A percentile compares a stretch with the other conserved stretches of the same genome.
These are phyloP conservation scores for Oncorhynchus clarkii DNA, from an alignment of 2,113 vertebrate genomes.

Conservation along the genomic window DNA sequence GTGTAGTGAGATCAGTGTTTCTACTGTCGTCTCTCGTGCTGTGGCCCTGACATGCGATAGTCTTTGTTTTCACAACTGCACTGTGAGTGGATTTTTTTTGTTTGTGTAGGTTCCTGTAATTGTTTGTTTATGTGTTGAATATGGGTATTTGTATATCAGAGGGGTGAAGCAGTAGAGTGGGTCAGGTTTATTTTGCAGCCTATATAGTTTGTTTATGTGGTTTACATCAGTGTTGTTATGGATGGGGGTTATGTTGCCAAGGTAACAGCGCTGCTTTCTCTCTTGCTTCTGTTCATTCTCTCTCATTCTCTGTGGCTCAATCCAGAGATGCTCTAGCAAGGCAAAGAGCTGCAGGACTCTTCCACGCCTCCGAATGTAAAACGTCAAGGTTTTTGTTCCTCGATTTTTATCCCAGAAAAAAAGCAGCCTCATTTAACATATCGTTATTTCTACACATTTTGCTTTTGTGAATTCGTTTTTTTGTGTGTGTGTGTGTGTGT, in stretches of 20 bases:
- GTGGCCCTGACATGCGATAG: not conserved
- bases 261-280: too few relatives aligned
- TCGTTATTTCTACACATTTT: too few relatives aligned
- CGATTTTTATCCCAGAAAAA: too few relatives aligned
- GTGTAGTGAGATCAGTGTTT: slow-evolving; percentile 38
- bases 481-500: not conserved
- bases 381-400: too few relatives aligned
- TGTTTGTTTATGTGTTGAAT: not conserved
- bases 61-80: not conserved
- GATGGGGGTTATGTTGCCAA: too few relatives aligned
- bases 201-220: not conserved
- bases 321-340: not conserved
- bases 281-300: not conserved
- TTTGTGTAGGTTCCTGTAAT: not conserved
- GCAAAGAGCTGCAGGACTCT: too few relatives aligned
- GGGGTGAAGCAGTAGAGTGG: too few relatives aligned
- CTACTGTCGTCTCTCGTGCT: not conserved
- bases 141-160: too few relatives aligned
- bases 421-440: too few relatives aligned
- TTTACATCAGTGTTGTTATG: not conserved
- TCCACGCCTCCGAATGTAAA: too few relatives aligned
- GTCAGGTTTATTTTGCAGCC: not conserved
- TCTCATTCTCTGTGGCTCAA: not conserved
- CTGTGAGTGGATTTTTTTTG: not conserved
- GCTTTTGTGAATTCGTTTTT: not conserved